Conservation (phyloP, 2,113 vertebrate species). For the Xiphias gladius region DNA sequence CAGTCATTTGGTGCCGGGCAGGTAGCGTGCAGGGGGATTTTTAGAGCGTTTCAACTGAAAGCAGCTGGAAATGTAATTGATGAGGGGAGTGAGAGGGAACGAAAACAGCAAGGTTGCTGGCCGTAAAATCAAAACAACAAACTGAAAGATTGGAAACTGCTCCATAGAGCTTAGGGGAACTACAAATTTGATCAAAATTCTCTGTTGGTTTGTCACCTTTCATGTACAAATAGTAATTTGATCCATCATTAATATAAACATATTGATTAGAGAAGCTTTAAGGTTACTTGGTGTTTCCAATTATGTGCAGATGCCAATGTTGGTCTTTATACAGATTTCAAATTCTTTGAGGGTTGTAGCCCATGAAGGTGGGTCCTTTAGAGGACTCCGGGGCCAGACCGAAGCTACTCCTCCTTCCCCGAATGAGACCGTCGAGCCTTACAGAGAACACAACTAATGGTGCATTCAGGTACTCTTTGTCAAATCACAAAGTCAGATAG, state of each 20-base stretch:
- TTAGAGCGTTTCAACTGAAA: background rate
- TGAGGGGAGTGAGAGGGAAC: background rate
- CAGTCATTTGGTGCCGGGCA: background rate
- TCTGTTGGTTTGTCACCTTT: background rate
- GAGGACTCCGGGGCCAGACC: background rate
- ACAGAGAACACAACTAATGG: background rate
- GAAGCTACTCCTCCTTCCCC: background rate
- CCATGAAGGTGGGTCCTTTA: background rate
- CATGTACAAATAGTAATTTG: background rate
- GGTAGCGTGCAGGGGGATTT: background rate
- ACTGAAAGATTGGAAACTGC: too few relatives aligned
- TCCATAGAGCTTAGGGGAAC: background rate
- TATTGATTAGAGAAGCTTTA: background rate
- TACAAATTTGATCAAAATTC: background rate
- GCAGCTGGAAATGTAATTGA: background rate
- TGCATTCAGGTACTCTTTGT: background rate
- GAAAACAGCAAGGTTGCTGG: too few relatives aligned
- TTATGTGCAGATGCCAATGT: background rate
- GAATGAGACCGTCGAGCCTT: background rate
- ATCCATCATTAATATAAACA: background rate
- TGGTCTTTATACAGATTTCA: background rate
- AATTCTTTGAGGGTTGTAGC: background rate
- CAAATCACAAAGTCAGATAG: slow-evolving; percentile 16
- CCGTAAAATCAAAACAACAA: background rate
- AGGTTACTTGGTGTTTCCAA: background rate